These are phyloP conservation scores for Dynastes maya DNA, from an alignment of 2,888 invertebrate genomes.

Conservation along the genomic window DNA sequence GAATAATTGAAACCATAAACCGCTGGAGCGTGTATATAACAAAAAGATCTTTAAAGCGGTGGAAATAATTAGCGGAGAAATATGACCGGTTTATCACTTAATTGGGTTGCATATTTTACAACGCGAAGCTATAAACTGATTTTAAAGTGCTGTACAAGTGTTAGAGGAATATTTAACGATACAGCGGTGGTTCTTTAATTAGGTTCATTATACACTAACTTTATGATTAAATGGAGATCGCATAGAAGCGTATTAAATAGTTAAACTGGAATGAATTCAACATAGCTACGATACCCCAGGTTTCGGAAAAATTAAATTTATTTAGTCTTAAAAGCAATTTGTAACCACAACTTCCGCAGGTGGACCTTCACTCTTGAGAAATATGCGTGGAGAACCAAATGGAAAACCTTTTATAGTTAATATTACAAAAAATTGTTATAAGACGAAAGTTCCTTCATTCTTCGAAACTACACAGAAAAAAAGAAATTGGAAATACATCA, in stretches of 20 bases:
- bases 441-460: too few relatives aligned
- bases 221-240: neutral
- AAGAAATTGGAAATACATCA: too few relatives aligned
- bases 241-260: neutral
- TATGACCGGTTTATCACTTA: slow-evolving; percentile 31
- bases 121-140: slow-evolving; percentile 17
- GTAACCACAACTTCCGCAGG: too few relatives aligned
- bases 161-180: neutral
- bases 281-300: too few relatives aligned
- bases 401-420: too few relatives aligned
- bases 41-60: slow-evolving; percentile 23
- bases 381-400: too few relatives aligned
- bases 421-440: too few relatives aligned
- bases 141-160: slow-evolving; percentile 14
- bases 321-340: too few relatives aligned
- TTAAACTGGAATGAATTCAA: neutral
- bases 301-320: too few relatives aligned
- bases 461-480: too few relatives aligned
- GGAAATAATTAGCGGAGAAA: slow-evolving; percentile 36
- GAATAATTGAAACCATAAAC: slow-evolving; percentile 42
- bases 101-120: slow-evolving; percentile 21
- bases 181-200: neutral
- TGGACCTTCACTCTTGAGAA: too few relatives aligned
- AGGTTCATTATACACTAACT: neutral
- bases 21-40: slow-evolving; percentile 2